Percentiles rank a stretch among this genome's conserved stretches.
These are phyloP conservation scores for Bombus cullumanus DNA, from an alignment of 1,140 invertebrate genomes.

Conservation along the genomic window DNA sequence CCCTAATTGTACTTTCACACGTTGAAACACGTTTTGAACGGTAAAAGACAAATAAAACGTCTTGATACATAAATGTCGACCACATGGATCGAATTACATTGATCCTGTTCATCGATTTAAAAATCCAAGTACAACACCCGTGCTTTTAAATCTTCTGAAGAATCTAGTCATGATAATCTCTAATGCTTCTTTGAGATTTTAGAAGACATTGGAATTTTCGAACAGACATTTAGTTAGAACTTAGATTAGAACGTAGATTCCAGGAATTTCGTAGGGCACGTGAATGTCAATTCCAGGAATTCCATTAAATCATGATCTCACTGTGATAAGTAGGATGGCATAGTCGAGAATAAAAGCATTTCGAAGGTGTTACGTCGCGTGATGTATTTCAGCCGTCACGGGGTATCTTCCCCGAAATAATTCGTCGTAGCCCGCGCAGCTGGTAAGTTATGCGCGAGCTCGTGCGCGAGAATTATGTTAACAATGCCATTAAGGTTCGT, in stretches of 20 bases:
- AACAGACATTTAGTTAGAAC: not conserved
- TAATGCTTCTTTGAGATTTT: no score
- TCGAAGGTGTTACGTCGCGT: not conserved
- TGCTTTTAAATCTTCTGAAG: no score
- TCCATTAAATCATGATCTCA: not conserved
- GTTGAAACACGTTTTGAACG: not conserved
- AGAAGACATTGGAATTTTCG: not conserved
- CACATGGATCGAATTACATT: not conserved
- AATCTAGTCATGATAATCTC: no score
- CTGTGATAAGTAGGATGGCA: not conserved
- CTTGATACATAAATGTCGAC: not conserved
- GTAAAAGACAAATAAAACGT: not conserved
- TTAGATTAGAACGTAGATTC: no score
- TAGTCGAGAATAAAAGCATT: not conserved
- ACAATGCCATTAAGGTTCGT: conserved; percentile 74
- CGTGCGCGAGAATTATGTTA: conserved; percentile 72
- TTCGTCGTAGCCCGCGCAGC: conserved; percentile 50
- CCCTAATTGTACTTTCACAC: not conserved
- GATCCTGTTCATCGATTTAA: not conserved
- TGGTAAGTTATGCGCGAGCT: conserved; percentile 60
- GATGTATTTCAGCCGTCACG: conserved; percentile 36
- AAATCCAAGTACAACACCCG: not conserved
- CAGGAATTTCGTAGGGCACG: not conserved
- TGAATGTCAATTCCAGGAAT: not conserved
- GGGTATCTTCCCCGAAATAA: conserved; percentile 62